Base-by-base conservation (phyloP, 1,140 invertebrate genomes). In the Procambarus clarkii region DNA sequence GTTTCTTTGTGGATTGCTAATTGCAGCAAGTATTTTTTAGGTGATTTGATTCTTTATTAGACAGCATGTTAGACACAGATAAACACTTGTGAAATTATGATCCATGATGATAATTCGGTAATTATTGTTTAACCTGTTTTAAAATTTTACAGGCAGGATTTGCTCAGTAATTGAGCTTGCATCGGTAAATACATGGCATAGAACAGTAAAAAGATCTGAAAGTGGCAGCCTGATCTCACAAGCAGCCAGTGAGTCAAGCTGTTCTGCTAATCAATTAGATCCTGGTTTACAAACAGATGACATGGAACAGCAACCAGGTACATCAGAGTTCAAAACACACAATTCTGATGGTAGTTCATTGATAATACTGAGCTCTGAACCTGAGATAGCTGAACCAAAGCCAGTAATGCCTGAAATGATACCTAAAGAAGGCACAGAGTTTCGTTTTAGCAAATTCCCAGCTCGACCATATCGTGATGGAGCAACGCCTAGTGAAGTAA, bases 401-500 rank as follows among this genome's bases (percentile, higher is more conserved):
- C 69, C 5, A 74, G 69, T 74, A 34, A 95, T 99, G 21, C 98
- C 98, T 1, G 94, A 98, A 93, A 96, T 99, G 94, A 97, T 97
- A 94, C 96, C 97, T 64, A 96, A 96, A 44, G 95, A 96, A 93
- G 97, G 97, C 4, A 98, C 97, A 74, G 96, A 96, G 88, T 96
- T 99, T 48, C 95, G 97, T 91, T 98, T 98, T 93, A 97, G 97
- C 50, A 93, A 95, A 92, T 96, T 99, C 93, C 97, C 98, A 2
- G 95, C 96, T n/a, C 95, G 96, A 93, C 96, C 95, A 93, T 98
- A 97, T 94, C 98, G 97, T 3, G 95, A 96, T n/a, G 96, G 96
- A 46, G 95, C 97, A 0, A 96, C 96, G 48, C 97, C 98, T 45
- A 94, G 96, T 77, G 97, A 99, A 94, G 97, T 99, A 24, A 98